phyloP scores from a whole-genome alignment of 2,113 vertebrate genomes.

The Corythornis vintsioides region DNA sequence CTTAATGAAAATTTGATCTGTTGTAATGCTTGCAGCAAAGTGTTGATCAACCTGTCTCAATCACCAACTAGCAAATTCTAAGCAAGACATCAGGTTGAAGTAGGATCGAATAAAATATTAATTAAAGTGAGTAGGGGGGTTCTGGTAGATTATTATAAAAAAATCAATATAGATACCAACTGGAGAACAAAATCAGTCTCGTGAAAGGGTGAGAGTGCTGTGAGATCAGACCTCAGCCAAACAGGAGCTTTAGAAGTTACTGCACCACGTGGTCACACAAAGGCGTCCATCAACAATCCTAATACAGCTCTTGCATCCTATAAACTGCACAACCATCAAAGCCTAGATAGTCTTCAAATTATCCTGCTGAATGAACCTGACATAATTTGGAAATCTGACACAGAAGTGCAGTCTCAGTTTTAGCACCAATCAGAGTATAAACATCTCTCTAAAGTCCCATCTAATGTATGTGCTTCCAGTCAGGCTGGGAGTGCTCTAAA shows the following conservation, averaged over 20 bases:
- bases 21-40: neutral
- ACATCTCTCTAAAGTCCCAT: neutral
- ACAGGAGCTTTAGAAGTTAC: neutral
- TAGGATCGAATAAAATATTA: neutral
- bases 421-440: neutral
- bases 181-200: neutral
- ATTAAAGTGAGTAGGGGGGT: rapidly evolving
- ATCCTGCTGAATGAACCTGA: neutral
- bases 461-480: neutral
- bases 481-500: neutral
- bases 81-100: neutral
- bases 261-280: rapidly evolving
- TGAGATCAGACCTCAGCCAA: neutral
- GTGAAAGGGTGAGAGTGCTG: neutral
- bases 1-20: neutral
- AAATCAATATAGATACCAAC: neutral
- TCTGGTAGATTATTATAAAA: neutral
- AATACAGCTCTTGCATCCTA: neutral
- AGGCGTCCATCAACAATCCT: neutral
- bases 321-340: neutral
- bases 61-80: neutral
- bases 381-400: neutral
- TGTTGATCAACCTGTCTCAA: neutral
- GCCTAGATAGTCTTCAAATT: neutral
- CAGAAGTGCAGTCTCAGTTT: neutral